These are phyloP conservation scores for Apamea crenata DNA, from an alignment of 2,888 invertebrate genomes.

Conservation along the genomic window DNA sequence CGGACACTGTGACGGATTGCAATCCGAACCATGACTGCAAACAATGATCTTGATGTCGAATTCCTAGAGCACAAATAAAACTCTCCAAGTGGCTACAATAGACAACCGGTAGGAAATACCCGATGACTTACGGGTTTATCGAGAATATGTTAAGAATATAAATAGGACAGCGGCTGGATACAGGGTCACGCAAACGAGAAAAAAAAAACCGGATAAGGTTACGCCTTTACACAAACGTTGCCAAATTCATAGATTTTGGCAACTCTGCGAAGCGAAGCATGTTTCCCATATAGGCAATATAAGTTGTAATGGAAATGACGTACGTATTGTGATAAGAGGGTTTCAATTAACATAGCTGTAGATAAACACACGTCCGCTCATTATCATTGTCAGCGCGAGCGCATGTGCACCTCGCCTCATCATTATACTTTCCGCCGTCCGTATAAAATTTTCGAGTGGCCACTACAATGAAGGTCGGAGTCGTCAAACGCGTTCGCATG, in stretches of 20 bases:
- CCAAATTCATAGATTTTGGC: conserved; percentile 47
- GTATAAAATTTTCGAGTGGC: conserved; percentile 21
- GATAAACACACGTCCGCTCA: conserved; percentile 55
- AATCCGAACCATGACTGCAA: conserved; percentile 31
- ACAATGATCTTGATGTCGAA: conserved; percentile 24
- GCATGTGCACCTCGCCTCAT: conserved; percentile 42
- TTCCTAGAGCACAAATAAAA: conserved; percentile 30
- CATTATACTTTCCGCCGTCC: conserved; percentile 31
- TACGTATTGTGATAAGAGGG: conserved; percentile 41
- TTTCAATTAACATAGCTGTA: conserved; percentile 57
- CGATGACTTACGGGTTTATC: conserved; percentile 34
- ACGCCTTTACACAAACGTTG: conserved; percentile 31
- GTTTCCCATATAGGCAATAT: conserved; percentile 18
- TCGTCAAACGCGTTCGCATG: conserved; percentile 22
- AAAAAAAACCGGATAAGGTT: conserved; percentile 21
- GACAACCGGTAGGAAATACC: conserved; percentile 38
- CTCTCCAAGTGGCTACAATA: conserved; percentile 7
- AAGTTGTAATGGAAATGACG: conserved; percentile 37
- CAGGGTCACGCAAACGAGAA: conserved; percentile 22
- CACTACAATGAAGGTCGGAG: conserved; percentile 35
- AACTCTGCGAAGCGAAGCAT: conserved; percentile 9
- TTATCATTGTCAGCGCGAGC: conserved; percentile 50
- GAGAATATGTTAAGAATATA: conserved; percentile 38
- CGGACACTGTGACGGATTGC: conserved; percentile 36
- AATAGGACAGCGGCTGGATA: conserved; percentile 33